Percentiles rank a stretch among this genome's conserved stretches.
Conservation (phyloP, 2,888 invertebrate species). For the Xestia ashworthii region DNA sequence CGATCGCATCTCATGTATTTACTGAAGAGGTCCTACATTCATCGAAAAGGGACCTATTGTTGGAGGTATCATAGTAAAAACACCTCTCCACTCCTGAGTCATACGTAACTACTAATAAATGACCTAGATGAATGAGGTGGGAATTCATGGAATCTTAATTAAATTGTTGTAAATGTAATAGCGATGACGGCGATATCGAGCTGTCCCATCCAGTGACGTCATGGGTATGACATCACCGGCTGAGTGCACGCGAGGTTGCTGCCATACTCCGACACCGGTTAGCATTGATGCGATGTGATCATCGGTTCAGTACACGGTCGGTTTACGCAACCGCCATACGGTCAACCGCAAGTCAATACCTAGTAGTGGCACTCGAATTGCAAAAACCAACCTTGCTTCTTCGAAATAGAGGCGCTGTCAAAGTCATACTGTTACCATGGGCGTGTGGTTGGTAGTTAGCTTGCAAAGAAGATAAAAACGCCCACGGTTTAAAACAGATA, state of each 20-base stretch:
- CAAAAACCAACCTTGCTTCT: conserved; percentile 16
- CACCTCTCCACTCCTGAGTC: neutral
- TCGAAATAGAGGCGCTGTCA: neutral
- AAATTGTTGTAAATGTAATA: conserved; percentile 58
- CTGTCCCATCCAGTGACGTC: conserved; percentile 69
- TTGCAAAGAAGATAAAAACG: conserved; percentile 18
- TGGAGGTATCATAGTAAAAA: conserved; percentile 69
- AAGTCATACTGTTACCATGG: neutral
- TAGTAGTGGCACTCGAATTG: neutral
- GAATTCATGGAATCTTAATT: conserved; percentile 43
- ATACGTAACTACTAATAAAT: neutral
- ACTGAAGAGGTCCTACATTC: conserved; percentile 77
- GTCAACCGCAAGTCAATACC: conserved; percentile 70
- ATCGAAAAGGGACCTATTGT: conserved; percentile 79
- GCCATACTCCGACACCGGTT: conserved; percentile 49
- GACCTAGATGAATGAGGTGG: conserved; percentile 27
- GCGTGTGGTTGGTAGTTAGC: neutral
- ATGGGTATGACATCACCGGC: conserved; percentile 76
- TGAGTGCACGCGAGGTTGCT: conserved; percentile 68
- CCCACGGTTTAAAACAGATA: conserved; percentile 58
- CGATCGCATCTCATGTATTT: conserved; percentile 84
- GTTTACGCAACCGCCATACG: conserved; percentile 72
- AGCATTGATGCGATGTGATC: conserved; percentile 65
- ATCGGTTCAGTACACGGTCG: conserved; percentile 66
- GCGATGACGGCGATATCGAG: conserved; percentile 58